Evolutionary conservation across 2,888 invertebrate species (phyloP), one percentile per base, ranked within the genome.

Genomic region (Idaea dimidiata): DNA sequence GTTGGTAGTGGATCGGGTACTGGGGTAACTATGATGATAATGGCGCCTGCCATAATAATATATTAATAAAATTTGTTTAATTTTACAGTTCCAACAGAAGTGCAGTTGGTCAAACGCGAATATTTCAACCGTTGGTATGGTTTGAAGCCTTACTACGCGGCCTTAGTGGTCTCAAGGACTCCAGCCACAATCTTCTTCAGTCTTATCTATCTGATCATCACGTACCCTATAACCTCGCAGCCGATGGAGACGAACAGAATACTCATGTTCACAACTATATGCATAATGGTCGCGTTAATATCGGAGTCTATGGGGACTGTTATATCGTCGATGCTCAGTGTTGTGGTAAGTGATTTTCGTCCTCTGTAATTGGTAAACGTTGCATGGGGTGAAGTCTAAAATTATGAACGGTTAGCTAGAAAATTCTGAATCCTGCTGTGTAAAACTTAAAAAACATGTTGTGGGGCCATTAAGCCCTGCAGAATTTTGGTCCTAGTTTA

Each of bases 91-190:
- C 97, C 97, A 17, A 93, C 90, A 57, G 96, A 97, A 89, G 95
- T 97, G 0, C 95, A 95, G 72, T 86, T 97, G 17, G 84, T 97
- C 10, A 97, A 97, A 80, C 89, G 96, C 59, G 97, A 97, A 79
- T 95, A 97, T 76, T 97, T 97, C 80, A 97, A 97, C 83, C 94
- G 96, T 59, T 97, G 97, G 97, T 97, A 97, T 78, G 94, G 95
- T 1, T 80, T 97, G 17, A 95, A 96, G 77, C 95, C 97, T 0
- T 97, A 97, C 78, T 97, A 96, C 81, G 94, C 94, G 8, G 97
- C 97, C 0, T 84, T 96, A 75, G 94, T 96, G 0, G 84, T 95
- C n/a, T 94, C 96, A 0, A 94, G 95, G 60, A 91, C 97, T 14
- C 97, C 97, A 0, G 83, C 94, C 6, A 96, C 96, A 81, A 93